Base-by-base conservation (phyloP, 2,888 invertebrate species). In the Uropetala carovei region DNA sequence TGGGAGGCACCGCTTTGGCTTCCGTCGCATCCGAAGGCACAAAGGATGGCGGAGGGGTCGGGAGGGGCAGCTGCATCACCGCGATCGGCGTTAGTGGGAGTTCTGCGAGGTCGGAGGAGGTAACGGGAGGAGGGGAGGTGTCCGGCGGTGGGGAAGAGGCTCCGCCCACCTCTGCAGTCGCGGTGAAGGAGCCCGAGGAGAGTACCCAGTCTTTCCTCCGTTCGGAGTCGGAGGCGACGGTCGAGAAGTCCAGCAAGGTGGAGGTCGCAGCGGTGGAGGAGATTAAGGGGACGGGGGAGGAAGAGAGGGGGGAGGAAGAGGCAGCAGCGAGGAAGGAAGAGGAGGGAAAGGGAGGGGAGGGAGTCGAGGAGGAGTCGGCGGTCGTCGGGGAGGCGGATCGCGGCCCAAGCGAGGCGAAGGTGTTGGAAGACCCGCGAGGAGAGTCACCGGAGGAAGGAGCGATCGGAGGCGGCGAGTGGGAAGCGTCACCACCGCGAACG, bases 121-220 rank as follows among this genome's bases (percentile, higher is more conserved):
- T 30, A 94, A 94, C 92, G 94, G 91, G 94, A 93, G 94, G 94
- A 18, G 94, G 94, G 93, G 94, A 94, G 92, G 95, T 94, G 92
- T 94, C 94, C 92, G 11, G 92, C 93, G 93, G 94, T 27, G 92
- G 92, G 56, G 93, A 84, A n/a, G 85, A 92, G 92, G 91, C 92
- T n/a, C 92, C 92, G 92, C 93, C 93, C 89, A 91, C 68, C 81
- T 68, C 89, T 85, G 43, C 59, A n/a, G 27, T 43, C 59, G 58
- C 18, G 22, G 85, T 4, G 68, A 60, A 18, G 59, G 60, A 64
- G 16, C 43, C 89, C 30, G 60, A 22, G 14, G 30, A 59, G 86
- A 30, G 43, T 27, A 13, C 82, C 30, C 64, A 30, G 75, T 75
- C 43, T 11, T 43, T 58, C 64, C 89, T 64, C 43, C 64, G 56